Evolutionary conservation across 2,113 vertebrate species (phyloP), one percentile per base, ranked within the genome.

Genomic region (Tetrax tetrax): DNA sequence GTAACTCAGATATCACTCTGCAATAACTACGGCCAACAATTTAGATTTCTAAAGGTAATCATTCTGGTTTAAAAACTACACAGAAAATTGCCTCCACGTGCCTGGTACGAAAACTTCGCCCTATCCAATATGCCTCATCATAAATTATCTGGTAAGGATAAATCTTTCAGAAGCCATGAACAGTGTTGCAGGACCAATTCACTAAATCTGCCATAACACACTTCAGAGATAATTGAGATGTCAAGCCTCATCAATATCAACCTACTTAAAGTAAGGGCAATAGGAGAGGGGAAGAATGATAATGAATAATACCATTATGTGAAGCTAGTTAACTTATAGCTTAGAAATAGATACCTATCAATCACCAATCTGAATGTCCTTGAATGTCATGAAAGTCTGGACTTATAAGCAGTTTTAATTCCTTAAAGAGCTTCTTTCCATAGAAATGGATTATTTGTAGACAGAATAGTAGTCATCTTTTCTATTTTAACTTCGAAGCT

Each of bases 231-330:
- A 94, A 94, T 33, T 87, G 90, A 92, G 80, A 82, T 84, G 80
- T 95, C 80, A 93, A 43, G 80, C 12, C 69, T 92, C 86, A 96
- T 95, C 96, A 93, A 86, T 61, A 92, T 89, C 95, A 94, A 91
- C 53, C 43, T 29, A 56, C 33, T 93, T 83, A 59, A 90, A 74
- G 63, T 57, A 80, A 90, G 72, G 64, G 74, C 88, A 83, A 63
- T 38, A 88, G 31, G 16, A 88, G 14, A 91, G 24, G 22, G 28
- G 35, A 82, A 87, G 72, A 93, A 89, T 89, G 64, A 80, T 68
- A 94, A 57, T 63, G 57, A 87, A 71, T 66, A 90, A 85, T 80
- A n/a, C 16, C 33, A 70, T 64, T 86, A 77, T 22, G 29, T 83
- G 71, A 89, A 59, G 21, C 38, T 54, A 54, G 37, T 65, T 83